phyloP scores from a whole-genome alignment of 53 echinoderm and acorn worm genomes.

The Arbacia lixula region DNA sequence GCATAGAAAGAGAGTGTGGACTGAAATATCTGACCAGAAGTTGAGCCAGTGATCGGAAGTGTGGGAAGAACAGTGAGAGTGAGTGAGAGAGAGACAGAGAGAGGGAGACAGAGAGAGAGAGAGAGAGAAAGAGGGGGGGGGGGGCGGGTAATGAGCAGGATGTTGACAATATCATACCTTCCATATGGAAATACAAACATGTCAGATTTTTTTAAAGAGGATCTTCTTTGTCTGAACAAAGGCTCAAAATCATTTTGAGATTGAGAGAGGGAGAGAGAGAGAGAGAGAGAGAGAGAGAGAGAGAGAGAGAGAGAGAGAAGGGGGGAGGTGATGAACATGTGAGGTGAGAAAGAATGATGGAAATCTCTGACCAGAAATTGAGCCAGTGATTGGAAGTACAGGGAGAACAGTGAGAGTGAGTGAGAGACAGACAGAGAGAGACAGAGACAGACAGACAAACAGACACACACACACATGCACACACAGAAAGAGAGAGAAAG shows the following conservation, averaged over 20 bases:
- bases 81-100: background rate
- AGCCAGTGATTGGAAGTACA: slow-evolving; percentile 7
- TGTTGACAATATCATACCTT: no score
- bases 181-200: no score
- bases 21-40: slow-evolving; percentile 17
- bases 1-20: slow-evolving; percentile 1
- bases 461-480: no score
- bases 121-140: background rate
- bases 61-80: slow-evolving; percentile 18
- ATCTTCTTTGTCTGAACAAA: no score
- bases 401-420: slow-evolving; percentile 22
- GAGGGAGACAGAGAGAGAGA: background rate
- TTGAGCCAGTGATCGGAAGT: slow-evolving; percentile 11
- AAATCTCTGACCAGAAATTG: slow-evolving; percentile 15
- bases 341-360: no score
- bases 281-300: background rate
- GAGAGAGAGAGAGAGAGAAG: background rate
- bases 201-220: no score
- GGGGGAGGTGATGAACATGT: background rate
- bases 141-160: no score
- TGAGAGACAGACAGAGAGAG: background rate
- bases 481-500: no score
- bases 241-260: no score
- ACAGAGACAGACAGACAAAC: no score
- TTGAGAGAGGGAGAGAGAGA: background rate